A percentile compares a stretch with the other conserved stretches of the same genome.
These are phyloP conservation scores for Meloidogyne chitwoodi DNA, from an alignment of 1,140 invertebrate species.

Conservation along the genomic window DNA sequence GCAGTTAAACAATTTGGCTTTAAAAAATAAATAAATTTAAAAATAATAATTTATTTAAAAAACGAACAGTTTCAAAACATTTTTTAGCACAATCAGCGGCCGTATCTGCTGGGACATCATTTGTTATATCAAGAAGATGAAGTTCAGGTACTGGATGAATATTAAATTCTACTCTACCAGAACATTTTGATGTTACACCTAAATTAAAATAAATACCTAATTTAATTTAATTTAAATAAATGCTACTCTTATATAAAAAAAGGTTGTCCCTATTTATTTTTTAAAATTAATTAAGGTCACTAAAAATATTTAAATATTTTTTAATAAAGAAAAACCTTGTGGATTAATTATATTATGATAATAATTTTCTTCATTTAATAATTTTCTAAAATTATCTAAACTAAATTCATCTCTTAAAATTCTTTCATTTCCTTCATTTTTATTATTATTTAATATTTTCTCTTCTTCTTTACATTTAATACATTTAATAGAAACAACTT, in stretches of 20 bases:
- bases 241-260: too few relatives aligned
- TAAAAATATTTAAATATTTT: not conserved
- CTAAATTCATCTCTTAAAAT: not conserved
- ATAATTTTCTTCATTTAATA: not conserved
- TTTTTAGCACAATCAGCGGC: slow-evolving; percentile 58
- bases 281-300: too few relatives aligned
- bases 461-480: slow-evolving; percentile 35
- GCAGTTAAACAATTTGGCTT: slow-evolving; percentile 51
- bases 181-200: slow-evolving; percentile 49
- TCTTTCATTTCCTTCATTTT: not conserved
- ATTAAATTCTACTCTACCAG: slow-evolving; percentile 55
- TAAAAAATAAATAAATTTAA: slow-evolving; percentile 18
- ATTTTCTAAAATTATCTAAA: not conserved
- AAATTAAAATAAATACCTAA: not conserved
- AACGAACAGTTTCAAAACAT: slow-evolving; percentile 51
- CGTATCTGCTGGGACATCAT: slow-evolving; percentile 55
- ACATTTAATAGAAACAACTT: slow-evolving; percentile 52
- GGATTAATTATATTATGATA: slow-evolving; percentile 31
- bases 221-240: not conserved
- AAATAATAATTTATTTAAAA: too few relatives aligned
- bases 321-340: slow-evolving; percentile 19
- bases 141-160: slow-evolving; percentile 49
- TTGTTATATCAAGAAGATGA: slow-evolving; percentile 54
- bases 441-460: not conserved
- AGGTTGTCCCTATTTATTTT: too few relatives aligned